Evolutionary conservation across 2,888 invertebrate genomes (phyloP).

Genomic region (Sussaba pulchella): DNA sequence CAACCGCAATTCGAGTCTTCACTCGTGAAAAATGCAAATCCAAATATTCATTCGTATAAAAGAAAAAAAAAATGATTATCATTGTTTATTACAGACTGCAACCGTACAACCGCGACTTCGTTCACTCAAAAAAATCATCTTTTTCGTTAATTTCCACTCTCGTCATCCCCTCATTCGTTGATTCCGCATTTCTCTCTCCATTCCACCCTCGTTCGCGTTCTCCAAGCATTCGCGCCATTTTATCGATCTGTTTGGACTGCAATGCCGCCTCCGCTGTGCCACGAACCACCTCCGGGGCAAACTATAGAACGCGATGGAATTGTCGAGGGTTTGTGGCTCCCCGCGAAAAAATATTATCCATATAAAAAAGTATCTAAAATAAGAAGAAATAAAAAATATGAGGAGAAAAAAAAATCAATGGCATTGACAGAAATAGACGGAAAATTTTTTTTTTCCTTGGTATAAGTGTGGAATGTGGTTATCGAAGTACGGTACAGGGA

Average conservation of each 20-base stretch:
- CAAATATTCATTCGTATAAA: constrained; percentile 47
- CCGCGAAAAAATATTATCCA: not conserved
- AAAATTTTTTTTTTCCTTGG: no score
- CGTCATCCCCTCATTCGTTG: constrained; percentile 10
- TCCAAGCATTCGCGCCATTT: constrained; percentile 30
- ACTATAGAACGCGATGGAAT: not conserved
- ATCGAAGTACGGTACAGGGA: not conserved
- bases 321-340: constrained; percentile 8
- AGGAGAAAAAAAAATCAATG: not conserved
- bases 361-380: not conserved
- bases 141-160: not conserved
- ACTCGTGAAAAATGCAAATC: not conserved
- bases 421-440: not conserved
- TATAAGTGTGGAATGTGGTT: not conserved
- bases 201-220: constrained; percentile 12
- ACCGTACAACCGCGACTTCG: no score
- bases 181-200: constrained; percentile 9
- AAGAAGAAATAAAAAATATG: not conserved
- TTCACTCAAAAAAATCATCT: no score
- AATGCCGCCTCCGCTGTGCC: constrained; percentile 22
- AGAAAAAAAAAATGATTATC: no score
- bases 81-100: no score
- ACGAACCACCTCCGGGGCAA: not conserved
- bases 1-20: constrained; percentile 8
- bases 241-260: constrained; percentile 52